phyloP scores from a whole-genome alignment of 2,888 invertebrate genomes.

The Orthosia cruda region DNA sequence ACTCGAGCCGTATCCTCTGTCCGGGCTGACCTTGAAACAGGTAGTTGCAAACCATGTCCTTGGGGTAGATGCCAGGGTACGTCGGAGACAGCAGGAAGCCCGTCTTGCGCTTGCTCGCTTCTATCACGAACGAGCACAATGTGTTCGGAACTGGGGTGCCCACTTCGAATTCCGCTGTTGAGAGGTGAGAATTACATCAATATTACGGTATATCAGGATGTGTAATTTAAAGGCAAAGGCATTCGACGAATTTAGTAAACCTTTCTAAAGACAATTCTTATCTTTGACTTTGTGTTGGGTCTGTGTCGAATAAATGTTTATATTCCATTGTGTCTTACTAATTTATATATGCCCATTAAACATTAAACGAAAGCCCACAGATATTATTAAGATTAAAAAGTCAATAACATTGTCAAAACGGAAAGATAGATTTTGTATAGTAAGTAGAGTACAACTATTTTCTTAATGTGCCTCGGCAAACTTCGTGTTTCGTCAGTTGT shows the following conservation, averaged over 20 bases:
- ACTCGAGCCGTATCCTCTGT: constrained; percentile 98
- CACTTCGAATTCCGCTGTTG: constrained; percentile 97
- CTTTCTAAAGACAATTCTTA: no score
- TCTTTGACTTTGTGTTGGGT: no score
- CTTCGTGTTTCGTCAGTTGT: no score
- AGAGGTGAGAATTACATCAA: constrained; percentile 12
- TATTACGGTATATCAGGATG: neutral
- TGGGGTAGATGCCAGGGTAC: constrained; percentile 99
- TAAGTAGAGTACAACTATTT: no score
- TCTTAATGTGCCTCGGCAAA: no score
- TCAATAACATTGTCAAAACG: neutral
- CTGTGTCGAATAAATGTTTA: no score
- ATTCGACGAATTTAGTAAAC: neutral
- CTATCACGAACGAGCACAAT: constrained; percentile 97
- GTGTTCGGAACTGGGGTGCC: constrained; percentile 97
- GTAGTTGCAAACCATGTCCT: constrained; percentile 98
- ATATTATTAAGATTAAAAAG: neutral
- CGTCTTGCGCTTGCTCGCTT: constrained; percentile 94
- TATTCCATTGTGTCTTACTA: no score
- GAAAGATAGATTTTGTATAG: no score
- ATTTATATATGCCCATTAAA: neutral
- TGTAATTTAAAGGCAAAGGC: neutral
- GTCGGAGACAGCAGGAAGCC: constrained; percentile 99
- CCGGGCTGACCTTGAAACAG: constrained; percentile 97
- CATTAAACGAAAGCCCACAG: neutral